Evolutionary conservation across 2,113 vertebrate species (phyloP).

Genomic region (Craseonycteris thonglongyai): DNA sequence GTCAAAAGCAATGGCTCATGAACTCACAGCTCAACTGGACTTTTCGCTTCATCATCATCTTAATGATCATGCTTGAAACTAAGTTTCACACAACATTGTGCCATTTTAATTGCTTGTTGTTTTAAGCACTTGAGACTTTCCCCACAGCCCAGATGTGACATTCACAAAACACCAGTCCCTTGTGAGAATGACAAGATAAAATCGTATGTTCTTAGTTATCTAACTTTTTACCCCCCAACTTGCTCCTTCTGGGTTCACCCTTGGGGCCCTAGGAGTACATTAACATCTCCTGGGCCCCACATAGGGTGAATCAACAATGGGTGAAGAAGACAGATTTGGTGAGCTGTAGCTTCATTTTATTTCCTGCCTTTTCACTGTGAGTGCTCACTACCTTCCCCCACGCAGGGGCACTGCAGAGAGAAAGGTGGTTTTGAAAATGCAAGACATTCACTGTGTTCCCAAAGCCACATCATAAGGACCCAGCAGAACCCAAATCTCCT

Average conservation of each 20-base stretch:
- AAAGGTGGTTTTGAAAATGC: neutral
- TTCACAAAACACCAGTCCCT: constrained; percentile 27
- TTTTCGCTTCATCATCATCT: neutral
- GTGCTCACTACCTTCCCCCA: neutral
- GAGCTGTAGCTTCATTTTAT: neutral
- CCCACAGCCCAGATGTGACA: constrained; percentile 34
- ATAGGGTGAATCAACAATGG: neutral
- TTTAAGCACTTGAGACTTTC: constrained; percentile 4
- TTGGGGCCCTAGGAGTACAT: neutral
- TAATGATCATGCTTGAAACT: neutral
- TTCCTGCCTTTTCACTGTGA: neutral
- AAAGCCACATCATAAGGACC: neutral
- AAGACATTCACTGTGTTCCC: neutral
- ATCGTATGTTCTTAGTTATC: neutral
- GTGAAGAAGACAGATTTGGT: neutral
- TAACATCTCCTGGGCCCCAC: neutral
- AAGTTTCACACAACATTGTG: neutral
- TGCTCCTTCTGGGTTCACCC: neutral
- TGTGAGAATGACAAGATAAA: constrained; percentile 21
- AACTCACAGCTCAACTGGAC: neutral
- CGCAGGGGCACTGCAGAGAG: rapidly evolving
- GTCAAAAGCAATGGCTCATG: neutral
- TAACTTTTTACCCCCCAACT: neutral
- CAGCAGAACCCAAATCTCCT: neutral
- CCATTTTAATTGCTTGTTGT: constrained; percentile 16